Base-by-base conservation (phyloP, 2,113 vertebrate genomes). In the Tympanuchus pallidicinctus region DNA sequence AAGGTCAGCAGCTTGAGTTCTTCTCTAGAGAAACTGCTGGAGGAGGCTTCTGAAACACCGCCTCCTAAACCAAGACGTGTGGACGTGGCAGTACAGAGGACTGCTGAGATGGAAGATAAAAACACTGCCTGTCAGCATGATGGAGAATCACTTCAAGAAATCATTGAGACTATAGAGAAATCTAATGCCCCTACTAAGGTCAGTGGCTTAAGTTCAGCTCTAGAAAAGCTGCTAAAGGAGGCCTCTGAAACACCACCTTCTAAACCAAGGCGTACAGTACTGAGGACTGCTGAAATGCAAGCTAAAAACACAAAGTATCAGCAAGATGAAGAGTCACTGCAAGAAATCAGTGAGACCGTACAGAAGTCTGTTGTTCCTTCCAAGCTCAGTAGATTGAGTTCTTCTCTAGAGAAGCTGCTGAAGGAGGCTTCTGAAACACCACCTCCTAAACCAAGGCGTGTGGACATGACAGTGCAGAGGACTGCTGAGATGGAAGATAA, bases 341-440 rank as follows among this genome's bases (percentile, higher is more conserved):
- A 86, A 48, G 92, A 95, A 93, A 63, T 95, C 48, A 67, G 14
- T 90, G 93, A 95, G 69, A 75, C 27, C 30, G n/a, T 94, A 52
- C 92, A 40, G 60, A 85, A 90, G 88, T 91, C 75, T 30, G 16
- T 77, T 30, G 75, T 20, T 22, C 42, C 42, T 17, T 18, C 71
- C 38, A 65, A 27, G 15, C 18, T 40, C 18, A 65, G 30, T 34
- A 71, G 69, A 28, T 50, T 82, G 74, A 79, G 59, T 47, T 28
- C 75, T 54, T 63, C 16, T 47, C 43, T 95, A 34, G 59, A 83
- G 61, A 89, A 57, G 36, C 34, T 91, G 52, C 74, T 91, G 30
- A 47, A 47, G 21, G 84, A 92, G 65, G 59, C 63, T 12, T 59
- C 65, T 21, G 74, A 91, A 77, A 70, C 64, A 8, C 63, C 50